Evolutionary conservation across 2,113 vertebrate species (phyloP), one percentile per base, ranked within the genome.

Genomic region (Silurus glanis): DNA sequence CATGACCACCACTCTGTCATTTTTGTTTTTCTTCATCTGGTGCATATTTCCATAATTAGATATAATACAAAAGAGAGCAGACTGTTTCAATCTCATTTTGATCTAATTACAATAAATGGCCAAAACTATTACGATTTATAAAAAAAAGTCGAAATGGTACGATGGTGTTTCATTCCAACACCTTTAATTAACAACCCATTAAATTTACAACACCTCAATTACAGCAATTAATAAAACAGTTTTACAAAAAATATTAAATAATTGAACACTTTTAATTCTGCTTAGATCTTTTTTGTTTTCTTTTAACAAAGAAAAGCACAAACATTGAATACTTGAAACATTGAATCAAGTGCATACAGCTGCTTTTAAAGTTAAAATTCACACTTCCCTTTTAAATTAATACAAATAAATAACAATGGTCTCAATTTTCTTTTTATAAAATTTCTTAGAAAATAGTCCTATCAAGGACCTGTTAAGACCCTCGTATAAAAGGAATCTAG

Each of bases 31-130:
- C 51, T 85, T 88, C 61, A 90, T 92, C 90, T 90, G 83, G 87
- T 92, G 86, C 90, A 91, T 91, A 90, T 84, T 88, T 91, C 85
- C 76, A 89, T 80, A 90, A 91, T 93, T 75, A 92, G 17, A 91
- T 85, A 79, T 86, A 87, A 89, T 82, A 88, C 45, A 85, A 84
- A 83, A 86, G 82, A 87, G 89, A 86, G 90, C 86, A 83, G 6
- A 89, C 87, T 85, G 91, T 93, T 93, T 55, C 78, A 83, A 90
- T 91, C 75, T 91, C 6, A 91, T 93, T 93, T 90, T 71, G 83
- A 83, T 90, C 67, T 91, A 92, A 94, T 93, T 90, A 91, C 87
- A 37, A 53, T 85, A 90, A 91, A 91, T 84, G 83, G 83, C 76
- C 62, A 86, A 82, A 88, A 91, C 90, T 87, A 83, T 87, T 88